Percentiles rank a stretch among this genome's conserved stretches.
Conservation (phyloP, 1,140 invertebrate genomes). For the Protaetia brevitarsis region DNA sequence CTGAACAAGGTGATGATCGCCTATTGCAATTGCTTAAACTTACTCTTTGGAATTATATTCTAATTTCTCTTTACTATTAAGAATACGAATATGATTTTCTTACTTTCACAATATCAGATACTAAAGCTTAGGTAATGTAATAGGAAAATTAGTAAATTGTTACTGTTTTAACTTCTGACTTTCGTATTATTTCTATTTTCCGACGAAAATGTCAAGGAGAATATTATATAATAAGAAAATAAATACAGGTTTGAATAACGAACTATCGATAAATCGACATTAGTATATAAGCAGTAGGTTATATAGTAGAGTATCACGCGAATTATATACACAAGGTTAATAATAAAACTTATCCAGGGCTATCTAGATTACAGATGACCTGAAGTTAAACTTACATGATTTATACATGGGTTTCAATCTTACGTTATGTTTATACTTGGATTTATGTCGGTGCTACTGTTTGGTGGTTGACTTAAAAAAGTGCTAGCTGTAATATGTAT, state of each 20-base stretch:
- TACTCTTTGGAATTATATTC: too few species aligned
- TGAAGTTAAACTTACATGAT: not conserved
- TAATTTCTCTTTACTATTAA: too few species aligned
- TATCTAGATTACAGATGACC: slow-evolving; percentile 1
- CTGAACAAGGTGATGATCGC: too few species aligned
- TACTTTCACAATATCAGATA: too few species aligned
- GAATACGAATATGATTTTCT: too few species aligned
- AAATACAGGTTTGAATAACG: not conserved
- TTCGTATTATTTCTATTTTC: not conserved
- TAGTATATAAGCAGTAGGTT: not conserved
- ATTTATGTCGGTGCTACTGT: not conserved
- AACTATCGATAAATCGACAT: not conserved
- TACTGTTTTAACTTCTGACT: too few species aligned
- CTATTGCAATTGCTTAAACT: too few species aligned
- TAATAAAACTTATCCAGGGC: not conserved
- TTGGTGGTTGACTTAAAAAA: too few species aligned
- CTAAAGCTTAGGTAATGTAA: too few species aligned
- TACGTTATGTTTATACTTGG: not conserved
- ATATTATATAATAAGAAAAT: slow-evolving; percentile 16
- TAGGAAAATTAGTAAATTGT: too few species aligned
- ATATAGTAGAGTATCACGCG: not conserved
- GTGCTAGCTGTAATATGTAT: too few species aligned
- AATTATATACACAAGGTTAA: not conserved
- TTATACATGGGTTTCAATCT: not conserved
- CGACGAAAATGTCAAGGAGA: slow-evolving; percentile 6